A percentile compares a stretch with the other conserved stretches of the same genome.
These are phyloP conservation scores for Synergus umbraculus DNA, from an alignment of 2,888 invertebrate species.

Conservation along the genomic window DNA sequence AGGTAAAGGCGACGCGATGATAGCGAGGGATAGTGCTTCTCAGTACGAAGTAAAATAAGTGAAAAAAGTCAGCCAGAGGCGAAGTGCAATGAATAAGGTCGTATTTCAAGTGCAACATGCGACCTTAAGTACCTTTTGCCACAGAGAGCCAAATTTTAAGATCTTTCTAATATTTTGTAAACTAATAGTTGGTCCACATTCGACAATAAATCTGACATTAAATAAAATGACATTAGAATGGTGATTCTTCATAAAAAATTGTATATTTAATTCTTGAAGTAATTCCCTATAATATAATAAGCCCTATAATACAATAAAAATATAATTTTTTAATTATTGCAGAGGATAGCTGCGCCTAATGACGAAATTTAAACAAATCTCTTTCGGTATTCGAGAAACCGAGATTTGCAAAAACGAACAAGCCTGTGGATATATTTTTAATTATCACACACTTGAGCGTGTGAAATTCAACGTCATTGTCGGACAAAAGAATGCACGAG, in stretches of 20 bases:
- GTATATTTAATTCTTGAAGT: too few species aligned
- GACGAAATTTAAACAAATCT: neutral
- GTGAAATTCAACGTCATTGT: slow-evolving; percentile 60
- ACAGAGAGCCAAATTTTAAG: neutral
- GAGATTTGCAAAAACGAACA: neutral
- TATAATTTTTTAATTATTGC: neutral
- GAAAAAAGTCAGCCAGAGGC: neutral
- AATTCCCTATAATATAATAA: too few species aligned
- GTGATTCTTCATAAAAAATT: too few species aligned
- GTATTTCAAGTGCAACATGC: slow-evolving; percentile 12
- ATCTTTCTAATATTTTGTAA: neutral
- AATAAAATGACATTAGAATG: neutral
- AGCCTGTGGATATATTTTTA: slow-evolving; percentile 1
- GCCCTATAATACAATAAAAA: too few species aligned
- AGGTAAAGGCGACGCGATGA: neutral
- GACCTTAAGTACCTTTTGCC: neutral
- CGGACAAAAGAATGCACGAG: slow-evolving; percentile 51
- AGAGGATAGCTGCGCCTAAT: neutral
- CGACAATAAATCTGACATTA: neutral
- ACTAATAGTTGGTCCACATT: neutral
- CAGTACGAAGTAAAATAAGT: neutral
- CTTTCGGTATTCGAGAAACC: neutral
- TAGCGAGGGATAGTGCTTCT: neutral
- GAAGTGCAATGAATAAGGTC: slow-evolving; percentile 3
- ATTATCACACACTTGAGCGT: slow-evolving; percentile 48